Percentiles rank a stretch among this genome's conserved stretches.
phyloP scores from a whole-genome alignment of 2,888 invertebrate genomes.

The Cinara cedri region DNA sequence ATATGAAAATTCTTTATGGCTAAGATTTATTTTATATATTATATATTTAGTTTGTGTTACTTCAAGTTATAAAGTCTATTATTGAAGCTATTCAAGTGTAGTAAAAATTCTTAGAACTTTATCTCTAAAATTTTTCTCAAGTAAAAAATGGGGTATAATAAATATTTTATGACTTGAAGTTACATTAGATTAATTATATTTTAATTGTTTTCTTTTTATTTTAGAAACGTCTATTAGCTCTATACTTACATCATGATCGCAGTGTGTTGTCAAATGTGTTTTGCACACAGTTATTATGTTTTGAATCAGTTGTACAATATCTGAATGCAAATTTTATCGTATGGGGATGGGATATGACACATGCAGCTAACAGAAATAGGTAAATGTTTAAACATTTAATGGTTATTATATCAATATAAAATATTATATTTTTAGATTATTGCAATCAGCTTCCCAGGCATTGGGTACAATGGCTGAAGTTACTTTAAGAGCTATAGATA shows the following conservation, averaged over 20 bases:
- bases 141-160: too few species aligned
- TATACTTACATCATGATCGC: slow-evolving; percentile 95
- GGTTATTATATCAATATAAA: slow-evolving; percentile 17
- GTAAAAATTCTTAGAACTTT: too few species aligned
- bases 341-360: slow-evolving; percentile 97
- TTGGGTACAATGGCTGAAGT: slow-evolving; percentile 83
- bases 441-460: slow-evolving; percentile 75
- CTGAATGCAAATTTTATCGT: slow-evolving; percentile 88
- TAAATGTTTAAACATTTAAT: slow-evolving; percentile 62
- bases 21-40: neutral
- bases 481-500: slow-evolving; percentile 82
- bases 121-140: too few species aligned
- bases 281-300: slow-evolving; percentile 91
- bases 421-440: slow-evolving; percentile 67
- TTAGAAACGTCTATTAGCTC: slow-evolving; percentile 88
- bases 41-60: neutral
- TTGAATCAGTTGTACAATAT: slow-evolving; percentile 87
- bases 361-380: slow-evolving; percentile 83
- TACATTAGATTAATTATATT: too few species aligned
- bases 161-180: too few species aligned
- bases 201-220: slow-evolving; percentile 58
- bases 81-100: neutral
- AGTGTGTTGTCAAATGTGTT: slow-evolving; percentile 96
- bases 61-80: neutral
- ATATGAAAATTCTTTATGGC: neutral